phyloP scores from a whole-genome alignment of 53 echinoderm and acorn worm genomes.

The Holothuria leucospilota region DNA sequence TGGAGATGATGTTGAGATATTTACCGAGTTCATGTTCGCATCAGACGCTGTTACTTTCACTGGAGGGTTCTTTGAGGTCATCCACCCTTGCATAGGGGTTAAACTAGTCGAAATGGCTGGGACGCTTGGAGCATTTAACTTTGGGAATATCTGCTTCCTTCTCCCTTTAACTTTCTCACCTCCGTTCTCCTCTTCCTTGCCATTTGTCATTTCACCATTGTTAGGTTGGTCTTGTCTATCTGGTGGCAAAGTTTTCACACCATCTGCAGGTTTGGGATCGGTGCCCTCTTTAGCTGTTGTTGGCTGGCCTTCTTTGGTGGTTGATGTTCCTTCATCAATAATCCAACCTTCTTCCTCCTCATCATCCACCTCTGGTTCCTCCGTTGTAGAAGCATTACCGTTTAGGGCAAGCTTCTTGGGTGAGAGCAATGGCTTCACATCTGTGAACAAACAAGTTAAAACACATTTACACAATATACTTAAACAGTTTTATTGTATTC shows the following conservation, averaged over 20 bases:
- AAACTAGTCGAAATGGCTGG: slow-evolving; percentile 23
- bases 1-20: too few relatives aligned
- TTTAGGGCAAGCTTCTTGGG: slow-evolving; percentile 37
- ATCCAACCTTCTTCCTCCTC: slow-evolving; percentile 46
- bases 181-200: neutral
- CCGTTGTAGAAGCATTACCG: slow-evolving; percentile 19
- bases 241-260: neutral
- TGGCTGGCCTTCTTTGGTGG: neutral
- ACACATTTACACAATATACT: too few relatives aligned
- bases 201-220: neutral
- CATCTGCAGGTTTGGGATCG: neutral
- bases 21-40: too few relatives aligned
- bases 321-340: neutral
- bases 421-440: slow-evolving; percentile 16
- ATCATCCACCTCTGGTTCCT: neutral
- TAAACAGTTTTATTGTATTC: too few relatives aligned
- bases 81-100: slow-evolving; percentile 41
- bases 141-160: slow-evolving; percentile 33
- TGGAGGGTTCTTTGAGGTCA: too few relatives aligned
- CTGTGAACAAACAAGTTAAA: neutral
- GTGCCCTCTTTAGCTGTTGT: neutral
- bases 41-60: too few relatives aligned
- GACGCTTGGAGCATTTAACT: neutral
- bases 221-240: neutral
- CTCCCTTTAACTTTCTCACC: slow-evolving; percentile 12